Evolutionary conservation across 2,113 vertebrate species (phyloP), one percentile per base, ranked within the genome.

Genomic region (Tenebrosternarchus preto): DNA sequence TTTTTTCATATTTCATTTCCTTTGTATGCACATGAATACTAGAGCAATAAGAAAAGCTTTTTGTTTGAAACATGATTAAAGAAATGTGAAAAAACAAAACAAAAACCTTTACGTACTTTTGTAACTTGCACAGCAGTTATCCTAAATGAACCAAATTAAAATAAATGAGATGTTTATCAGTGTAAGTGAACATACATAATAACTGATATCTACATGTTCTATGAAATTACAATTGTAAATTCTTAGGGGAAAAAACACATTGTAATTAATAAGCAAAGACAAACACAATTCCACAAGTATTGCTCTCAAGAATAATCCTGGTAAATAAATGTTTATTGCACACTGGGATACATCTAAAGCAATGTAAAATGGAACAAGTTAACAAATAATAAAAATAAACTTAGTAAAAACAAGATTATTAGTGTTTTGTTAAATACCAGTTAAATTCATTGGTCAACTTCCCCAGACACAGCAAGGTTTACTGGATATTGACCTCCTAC

Each of bases 361-460:
- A 61, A 36, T 72, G 68, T 70, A 64, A 85, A 64, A 75, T 63
- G 17, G 66, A 73, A 76, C 27, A 86, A 89, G 88, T 24, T 64
- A 87, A 87, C 86, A 88, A 59, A 83, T 68, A 80, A 73, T 53
- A 88, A 56, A 43, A 57, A 87, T 3, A 29, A 9, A 81, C 76
- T 85, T 83, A 67, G 43, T 50, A 73, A 33, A 74, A 86, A 81
- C 57, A 80, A 4, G 15, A 27, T 20, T 8, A 66, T 68, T 68
- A 68, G 64, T 68, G 64, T 68, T 68, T 68, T 36, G 64, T 19
- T n/a, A 36, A 66, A 63, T 29, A 64, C 16, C 61, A 29, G 27
- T 64, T 8, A 31, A 20, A 19, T 33, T 1, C 19, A 66, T 33
- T 29, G 27, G 63, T 66, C 29, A 20, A 11, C 27, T 66, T 4